phyloP scores from a whole-genome alignment of 2,888 invertebrate genomes.

The Diarsia brunnea region DNA sequence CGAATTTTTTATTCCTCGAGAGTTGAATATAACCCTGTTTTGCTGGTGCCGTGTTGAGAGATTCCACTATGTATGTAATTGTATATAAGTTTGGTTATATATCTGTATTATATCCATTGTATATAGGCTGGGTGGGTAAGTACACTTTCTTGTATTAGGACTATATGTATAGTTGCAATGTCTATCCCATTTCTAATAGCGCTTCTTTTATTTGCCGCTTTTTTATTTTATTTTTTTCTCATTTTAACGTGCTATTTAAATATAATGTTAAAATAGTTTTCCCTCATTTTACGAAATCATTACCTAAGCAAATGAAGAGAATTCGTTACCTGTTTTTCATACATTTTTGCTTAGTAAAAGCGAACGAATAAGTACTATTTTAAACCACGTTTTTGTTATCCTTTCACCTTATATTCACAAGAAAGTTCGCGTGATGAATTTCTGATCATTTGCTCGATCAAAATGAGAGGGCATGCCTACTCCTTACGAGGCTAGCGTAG shows the following conservation, averaged over 20 bases:
- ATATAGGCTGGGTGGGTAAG: slow-evolving; percentile 60
- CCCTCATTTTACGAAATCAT: slow-evolving; percentile 46
- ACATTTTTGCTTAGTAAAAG: slow-evolving; percentile 22
- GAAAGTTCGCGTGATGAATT: slow-evolving; percentile 34
- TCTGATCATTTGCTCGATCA: slow-evolving; percentile 71
- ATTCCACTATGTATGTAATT: slow-evolving; percentile 42
- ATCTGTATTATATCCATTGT: slow-evolving; percentile 60
- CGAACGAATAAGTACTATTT: background rate
- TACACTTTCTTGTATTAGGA: slow-evolving; percentile 62
- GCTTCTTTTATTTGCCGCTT: slow-evolving; percentile 87
- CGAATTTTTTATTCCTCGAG: slow-evolving; percentile 24
- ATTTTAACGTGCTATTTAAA: slow-evolving; percentile 64
- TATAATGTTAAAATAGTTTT: slow-evolving; percentile 52
- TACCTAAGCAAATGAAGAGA: slow-evolving; percentile 74
- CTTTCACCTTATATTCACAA: background rate
- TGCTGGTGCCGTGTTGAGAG: slow-evolving; percentile 76
- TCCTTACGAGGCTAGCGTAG: slow-evolving; percentile 44
- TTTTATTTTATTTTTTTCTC: slow-evolving; percentile 73
- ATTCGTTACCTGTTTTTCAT: slow-evolving; percentile 37
- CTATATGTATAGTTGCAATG: slow-evolving; percentile 70
- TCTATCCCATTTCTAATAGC: slow-evolving; percentile 71
- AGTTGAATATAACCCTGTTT: slow-evolving; percentile 65
- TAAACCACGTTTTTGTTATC: slow-evolving; percentile 1
- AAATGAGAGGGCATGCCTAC: slow-evolving; percentile 70
- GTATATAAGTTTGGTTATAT: slow-evolving; percentile 50